These are phyloP conservation scores for Sminthurides aquaticus DNA, from an alignment of 2,888 invertebrate species.

Conservation along the genomic window DNA sequence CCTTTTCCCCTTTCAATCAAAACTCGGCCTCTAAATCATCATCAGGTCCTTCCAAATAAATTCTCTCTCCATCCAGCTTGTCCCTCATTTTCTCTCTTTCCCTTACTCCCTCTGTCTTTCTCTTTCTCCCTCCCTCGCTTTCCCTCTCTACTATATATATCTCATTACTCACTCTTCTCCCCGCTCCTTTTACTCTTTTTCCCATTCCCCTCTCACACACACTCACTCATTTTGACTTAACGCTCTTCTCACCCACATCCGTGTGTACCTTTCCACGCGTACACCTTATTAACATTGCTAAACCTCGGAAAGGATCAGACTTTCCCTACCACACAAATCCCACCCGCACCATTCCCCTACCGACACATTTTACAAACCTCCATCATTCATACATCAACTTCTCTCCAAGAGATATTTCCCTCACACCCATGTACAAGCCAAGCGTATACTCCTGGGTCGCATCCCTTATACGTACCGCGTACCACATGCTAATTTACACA, in stretches of 20 bases:
- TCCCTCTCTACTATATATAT: constrained; percentile 2
- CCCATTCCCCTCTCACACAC: neutral
- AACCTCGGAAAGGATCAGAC: no score
- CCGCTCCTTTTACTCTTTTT: neutral
- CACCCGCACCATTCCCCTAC: no score
- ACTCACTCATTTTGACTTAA: neutral
- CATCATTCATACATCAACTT: no score
- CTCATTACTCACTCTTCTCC: no score
- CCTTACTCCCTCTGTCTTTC: constrained; percentile 3
- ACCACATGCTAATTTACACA: no score
- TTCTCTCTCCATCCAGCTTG: constrained; percentile 27
- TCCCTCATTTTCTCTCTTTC: constrained; percentile 18
- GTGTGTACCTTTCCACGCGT: constrained; percentile 1
- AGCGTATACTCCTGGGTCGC: no score
- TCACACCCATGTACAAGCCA: no score
- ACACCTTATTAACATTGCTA: neutral
- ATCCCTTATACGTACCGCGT: no score
- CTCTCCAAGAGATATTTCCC: no score
- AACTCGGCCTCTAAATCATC: constrained; percentile 37
- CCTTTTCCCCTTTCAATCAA: constrained; percentile 28
- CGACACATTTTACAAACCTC: no score
- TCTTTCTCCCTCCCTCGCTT: constrained; percentile 9
- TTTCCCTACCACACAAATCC: constrained; percentile 1
- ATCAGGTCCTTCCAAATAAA: constrained; percentile 38
- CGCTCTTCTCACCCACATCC: neutral